A percentile compares a stretch with the other conserved stretches of the same genome.
Evolutionary conservation across 2,113 vertebrate genomes (phyloP).

Genomic region (Odontophorus gujanensis): DNA sequence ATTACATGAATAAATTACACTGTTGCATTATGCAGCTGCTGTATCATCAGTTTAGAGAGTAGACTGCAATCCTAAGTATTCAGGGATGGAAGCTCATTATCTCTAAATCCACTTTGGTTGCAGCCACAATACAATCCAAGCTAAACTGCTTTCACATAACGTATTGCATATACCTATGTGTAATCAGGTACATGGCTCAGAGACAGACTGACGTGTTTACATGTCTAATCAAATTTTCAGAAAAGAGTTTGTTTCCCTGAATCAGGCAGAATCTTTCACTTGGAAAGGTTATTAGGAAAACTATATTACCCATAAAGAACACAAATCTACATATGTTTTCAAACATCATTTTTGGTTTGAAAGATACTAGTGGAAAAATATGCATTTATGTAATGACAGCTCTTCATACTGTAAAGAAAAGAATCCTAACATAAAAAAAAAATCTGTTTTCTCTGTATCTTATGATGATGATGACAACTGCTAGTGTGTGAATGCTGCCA

Average conservation of each 20-base stretch:
- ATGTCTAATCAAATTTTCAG: conserved; percentile 62
- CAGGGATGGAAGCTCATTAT: conserved; percentile 68
- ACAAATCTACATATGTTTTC: conserved; percentile 57
- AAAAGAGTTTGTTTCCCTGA: conserved; percentile 34
- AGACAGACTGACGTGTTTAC: conserved; percentile 54
- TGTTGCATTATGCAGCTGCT: conserved; percentile 62
- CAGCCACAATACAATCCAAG: conserved; percentile 41
- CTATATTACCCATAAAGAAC: conserved; percentile 62
- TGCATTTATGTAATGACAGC: background rate
- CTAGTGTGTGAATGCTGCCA: conserved; percentile 28
- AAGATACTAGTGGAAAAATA: conserved; percentile 28
- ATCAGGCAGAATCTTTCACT: conserved; percentile 54
- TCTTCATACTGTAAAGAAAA: conserved; percentile 12
- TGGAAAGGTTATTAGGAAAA: conserved; percentile 62
- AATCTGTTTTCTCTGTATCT: background rate
- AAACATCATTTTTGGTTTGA: conserved; percentile 37
- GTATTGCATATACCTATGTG: conserved; percentile 14
- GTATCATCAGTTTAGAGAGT: conserved; percentile 70
- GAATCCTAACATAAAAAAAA: background rate
- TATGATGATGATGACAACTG: conserved; percentile 20
- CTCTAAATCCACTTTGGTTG: conserved; percentile 72
- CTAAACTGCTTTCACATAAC: conserved; percentile 50
- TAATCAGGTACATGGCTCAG: conserved; percentile 56
- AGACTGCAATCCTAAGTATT: conserved; percentile 39
- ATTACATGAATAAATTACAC: conserved; percentile 71